A percentile compares a stretch with the other conserved stretches of the same genome.
Conservation (phyloP, 2,113 vertebrate species). For the Cyanoderma ruficeps region DNA sequence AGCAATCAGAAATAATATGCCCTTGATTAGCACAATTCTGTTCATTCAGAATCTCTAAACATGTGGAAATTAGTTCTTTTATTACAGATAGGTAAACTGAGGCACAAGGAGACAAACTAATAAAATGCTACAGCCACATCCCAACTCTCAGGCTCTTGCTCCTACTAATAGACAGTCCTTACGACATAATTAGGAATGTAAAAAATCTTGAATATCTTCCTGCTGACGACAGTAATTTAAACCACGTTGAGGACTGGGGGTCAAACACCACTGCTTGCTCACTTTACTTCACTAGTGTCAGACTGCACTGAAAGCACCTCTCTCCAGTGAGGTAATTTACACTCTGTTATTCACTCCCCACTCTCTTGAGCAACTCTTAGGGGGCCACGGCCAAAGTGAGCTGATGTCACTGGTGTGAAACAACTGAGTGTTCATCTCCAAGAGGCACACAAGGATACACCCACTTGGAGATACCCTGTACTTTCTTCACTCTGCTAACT, state of each 20-base stretch:
- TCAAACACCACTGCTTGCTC: slow-evolving; percentile 17
- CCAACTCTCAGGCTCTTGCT: background rate
- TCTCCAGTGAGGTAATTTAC: slow-evolving; percentile 33
- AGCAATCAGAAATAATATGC: background rate
- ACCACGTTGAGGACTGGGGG: background rate
- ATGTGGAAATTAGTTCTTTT: background rate
- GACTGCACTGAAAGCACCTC: background rate
- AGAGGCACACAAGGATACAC: background rate
- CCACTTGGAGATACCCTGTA: background rate
- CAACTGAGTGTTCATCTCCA: background rate
- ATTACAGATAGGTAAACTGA: background rate
- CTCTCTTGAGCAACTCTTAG: slow-evolving; percentile 28
- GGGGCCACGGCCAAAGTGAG: background rate
- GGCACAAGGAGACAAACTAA: background rate
- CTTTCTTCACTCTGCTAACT: background rate
- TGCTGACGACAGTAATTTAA: slow-evolving; percentile 35
- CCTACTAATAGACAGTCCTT: background rate
- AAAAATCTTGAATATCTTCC: slow-evolving; percentile 38
- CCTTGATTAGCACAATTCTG: background rate
- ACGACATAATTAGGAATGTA: background rate
- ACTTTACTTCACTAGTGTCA: slow-evolving; percentile 23
- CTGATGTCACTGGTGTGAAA: background rate
- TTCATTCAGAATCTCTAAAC: background rate
- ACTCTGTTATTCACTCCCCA: slow-evolving; percentile 5
- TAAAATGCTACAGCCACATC: background rate